These are phyloP conservation scores for Arothron firmamentum DNA, from an alignment of 2,113 vertebrate species.

Conservation along the genomic window DNA sequence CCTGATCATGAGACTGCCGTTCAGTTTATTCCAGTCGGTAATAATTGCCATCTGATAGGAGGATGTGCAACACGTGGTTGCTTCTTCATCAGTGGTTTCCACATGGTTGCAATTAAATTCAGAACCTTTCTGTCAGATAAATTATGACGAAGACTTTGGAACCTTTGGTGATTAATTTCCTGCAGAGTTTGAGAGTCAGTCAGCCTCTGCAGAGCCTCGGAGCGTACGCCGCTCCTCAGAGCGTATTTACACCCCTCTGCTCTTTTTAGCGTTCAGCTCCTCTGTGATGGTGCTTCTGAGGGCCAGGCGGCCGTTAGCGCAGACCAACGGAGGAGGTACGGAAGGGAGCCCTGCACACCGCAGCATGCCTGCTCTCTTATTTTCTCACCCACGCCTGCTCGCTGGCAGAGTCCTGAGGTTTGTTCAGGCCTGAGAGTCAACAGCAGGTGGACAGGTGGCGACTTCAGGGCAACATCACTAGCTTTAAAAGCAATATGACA, in stretches of 20 bases:
- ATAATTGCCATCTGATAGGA: background rate
- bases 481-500: background rate
- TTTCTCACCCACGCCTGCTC: conserved; percentile 67
- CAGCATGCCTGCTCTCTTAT: conserved; percentile 67
- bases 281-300: conserved; percentile 35
- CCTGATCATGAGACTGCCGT: background rate
- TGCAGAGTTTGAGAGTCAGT: background rate
- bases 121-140: background rate
- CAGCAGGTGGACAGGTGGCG: conserved; percentile 62
- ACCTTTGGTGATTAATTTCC: background rate
- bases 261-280: conserved; percentile 33
- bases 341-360: conserved; percentile 52
- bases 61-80: background rate
- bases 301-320: conserved; percentile 62
- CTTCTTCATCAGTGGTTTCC: too few relatives aligned
- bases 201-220: background rate
- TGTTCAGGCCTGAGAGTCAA: conserved; percentile 25
- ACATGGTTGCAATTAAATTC: background rate
- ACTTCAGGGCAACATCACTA: background rate
- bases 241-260: conserved; percentile 1
- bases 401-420: conserved; percentile 46
- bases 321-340: conserved; percentile 52
- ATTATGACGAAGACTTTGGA: background rate
- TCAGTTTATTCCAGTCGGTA: background rate
- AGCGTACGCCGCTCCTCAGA: background rate